Conservation (phyloP, 2,888 invertebrate species). For the Drosophila pseudotakahashii region DNA sequence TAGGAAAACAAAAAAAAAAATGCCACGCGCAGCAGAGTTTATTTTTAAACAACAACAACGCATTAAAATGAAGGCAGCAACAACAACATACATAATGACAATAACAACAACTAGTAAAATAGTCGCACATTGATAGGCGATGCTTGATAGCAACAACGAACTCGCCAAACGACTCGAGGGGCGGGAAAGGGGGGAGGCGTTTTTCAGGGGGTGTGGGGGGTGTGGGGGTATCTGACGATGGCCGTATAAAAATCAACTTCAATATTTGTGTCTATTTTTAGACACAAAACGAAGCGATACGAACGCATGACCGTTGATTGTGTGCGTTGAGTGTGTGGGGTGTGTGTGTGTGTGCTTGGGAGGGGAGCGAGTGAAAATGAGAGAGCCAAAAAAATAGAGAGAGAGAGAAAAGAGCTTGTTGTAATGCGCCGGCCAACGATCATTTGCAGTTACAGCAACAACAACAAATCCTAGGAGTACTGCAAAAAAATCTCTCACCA, state of each 20-base stretch:
- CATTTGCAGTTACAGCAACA: constrained; percentile 44
- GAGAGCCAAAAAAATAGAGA: constrained; percentile 1
- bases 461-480: constrained; percentile 22
- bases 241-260: constrained; percentile 78
- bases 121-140: constrained; percentile 75
- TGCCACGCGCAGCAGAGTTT: constrained; percentile 76
- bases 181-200: not conserved
- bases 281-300: constrained; percentile 65
- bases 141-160: constrained; percentile 71
- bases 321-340: constrained; percentile 22
- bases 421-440: constrained; percentile 75
- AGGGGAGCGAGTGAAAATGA: constrained; percentile 18
- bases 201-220: constrained; percentile 1
- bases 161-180: constrained; percentile 21
- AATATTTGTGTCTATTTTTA: constrained; percentile 81
- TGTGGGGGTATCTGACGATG: constrained; percentile 44
- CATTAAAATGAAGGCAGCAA: constrained; percentile 70
- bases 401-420: constrained; percentile 17
- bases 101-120: constrained; percentile 49
- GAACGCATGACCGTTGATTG: constrained; percentile 66
- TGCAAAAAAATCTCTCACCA: constrained; percentile 56
- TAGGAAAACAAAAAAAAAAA: constrained; percentile 44
- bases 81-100: constrained; percentile 47
- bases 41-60: constrained; percentile 80
- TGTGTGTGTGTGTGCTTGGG: constrained; percentile 1